Percentiles rank a stretch among this genome's conserved stretches.
These are phyloP conservation scores for Carabus problematicus DNA, from an alignment of 2,888 invertebrate genomes.

Conservation along the genomic window DNA sequence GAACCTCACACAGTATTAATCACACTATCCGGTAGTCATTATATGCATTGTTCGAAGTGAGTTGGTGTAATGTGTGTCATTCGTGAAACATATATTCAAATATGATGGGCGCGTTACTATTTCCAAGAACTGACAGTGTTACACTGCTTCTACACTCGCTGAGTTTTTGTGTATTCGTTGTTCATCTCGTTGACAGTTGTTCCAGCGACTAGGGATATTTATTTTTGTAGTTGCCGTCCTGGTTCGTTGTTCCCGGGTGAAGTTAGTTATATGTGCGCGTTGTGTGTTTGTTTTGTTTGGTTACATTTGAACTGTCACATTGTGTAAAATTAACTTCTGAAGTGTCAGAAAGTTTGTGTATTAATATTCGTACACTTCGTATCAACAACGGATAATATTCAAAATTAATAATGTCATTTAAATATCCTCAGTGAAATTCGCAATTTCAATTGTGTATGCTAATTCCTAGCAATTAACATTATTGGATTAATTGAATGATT, in stretches of 20 bases:
- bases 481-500: too few relatives aligned
- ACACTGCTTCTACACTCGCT: background rate
- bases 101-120: background rate
- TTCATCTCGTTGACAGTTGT: background rate
- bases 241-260: background rate
- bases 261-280: too few relatives aligned
- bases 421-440: too few relatives aligned
- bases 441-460: too few relatives aligned
- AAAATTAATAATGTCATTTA: too few relatives aligned
- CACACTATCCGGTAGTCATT: too few relatives aligned
- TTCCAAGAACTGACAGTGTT: constrained; percentile 5
- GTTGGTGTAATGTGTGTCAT: background rate
- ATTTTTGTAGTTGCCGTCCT: background rate
- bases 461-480: too few relatives aligned
- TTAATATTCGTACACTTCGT: constrained; percentile 15
- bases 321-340: background rate
- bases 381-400: too few relatives aligned
- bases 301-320: constrained; percentile 18
- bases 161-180: background rate
- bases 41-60: too few relatives aligned
- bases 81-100: constrained; percentile 6
- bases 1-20: too few relatives aligned
- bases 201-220: background rate
- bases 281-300: constrained; percentile 7
- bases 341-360: constrained; percentile 16